phyloP scores from a whole-genome alignment of 1,140 invertebrate species.

The Bradysia coprophila region DNA sequence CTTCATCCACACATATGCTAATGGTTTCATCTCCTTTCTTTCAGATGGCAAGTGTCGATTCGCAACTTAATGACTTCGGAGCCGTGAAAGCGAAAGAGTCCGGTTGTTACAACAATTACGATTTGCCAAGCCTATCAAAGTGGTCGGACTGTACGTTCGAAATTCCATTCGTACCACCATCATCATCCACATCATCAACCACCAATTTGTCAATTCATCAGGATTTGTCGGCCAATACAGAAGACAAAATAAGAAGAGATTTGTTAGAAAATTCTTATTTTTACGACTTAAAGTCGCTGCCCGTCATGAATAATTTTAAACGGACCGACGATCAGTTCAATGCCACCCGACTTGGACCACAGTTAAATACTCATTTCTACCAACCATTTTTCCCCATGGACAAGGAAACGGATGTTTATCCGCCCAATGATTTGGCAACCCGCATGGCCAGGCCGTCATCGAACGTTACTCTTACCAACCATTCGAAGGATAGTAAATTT shows the following conservation, averaged over 20 bases:
- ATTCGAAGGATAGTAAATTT: neutral
- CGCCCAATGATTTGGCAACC: too few relatives aligned
- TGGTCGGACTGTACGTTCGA: constrained; percentile 3
- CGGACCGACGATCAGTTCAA: neutral
- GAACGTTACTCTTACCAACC: constrained; percentile 1
- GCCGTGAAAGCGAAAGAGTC: too few relatives aligned
- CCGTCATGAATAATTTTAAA: neutral
- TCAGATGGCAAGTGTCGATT: too few relatives aligned
- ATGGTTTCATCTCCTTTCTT: too few relatives aligned
- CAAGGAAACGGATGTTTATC: too few relatives aligned
- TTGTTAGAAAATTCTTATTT: constrained; percentile 1
- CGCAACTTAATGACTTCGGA: too few relatives aligned
- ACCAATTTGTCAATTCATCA: neutral
- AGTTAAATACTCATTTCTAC: neutral
- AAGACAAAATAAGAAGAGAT: neutral
- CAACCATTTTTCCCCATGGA: too few relatives aligned
- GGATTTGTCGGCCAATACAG: neutral
- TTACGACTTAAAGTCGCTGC: neutral
- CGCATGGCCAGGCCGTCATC: too few relatives aligned
- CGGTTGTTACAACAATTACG: neutral
- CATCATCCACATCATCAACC: neutral
- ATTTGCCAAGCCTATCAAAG: constrained; percentile 1
- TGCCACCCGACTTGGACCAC: too few relatives aligned
- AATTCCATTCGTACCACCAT: neutral
- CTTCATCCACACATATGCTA: too few relatives aligned